phyloP scores from a whole-genome alignment of 2,113 vertebrate genomes.

The zebrafish (Danio rerio) region GRCz12tu NC_133191.1:17839501-17840000 shows the following conservation, averaged over 20 bases:
- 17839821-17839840: constrained; percentile 78
- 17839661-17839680: constrained; percentile 69
- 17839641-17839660: background rate
- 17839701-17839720: constrained; percentile 80
- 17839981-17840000: no score
- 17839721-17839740: constrained; percentile 71
- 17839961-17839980: no score
- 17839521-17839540: constrained; percentile 82
- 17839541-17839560: constrained; percentile 75
- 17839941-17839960: no score
- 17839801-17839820: constrained; percentile 85
- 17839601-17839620: no score
- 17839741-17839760: constrained; percentile 85
- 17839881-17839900: no score
- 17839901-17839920: no score
- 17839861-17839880: no score
- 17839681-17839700: constrained; percentile 71
- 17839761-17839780: constrained; percentile 74
- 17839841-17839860: background rate
- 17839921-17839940: no score
- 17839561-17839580: background rate
- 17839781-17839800: constrained; percentile 80
- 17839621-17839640: no score
- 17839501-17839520: constrained; percentile 73
- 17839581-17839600: background rate